Percentiles rank a stretch among this genome's conserved stretches.
These are phyloP conservation scores for Riparia riparia DNA, from an alignment of 2,113 vertebrate species.

Conservation along the genomic window DNA sequence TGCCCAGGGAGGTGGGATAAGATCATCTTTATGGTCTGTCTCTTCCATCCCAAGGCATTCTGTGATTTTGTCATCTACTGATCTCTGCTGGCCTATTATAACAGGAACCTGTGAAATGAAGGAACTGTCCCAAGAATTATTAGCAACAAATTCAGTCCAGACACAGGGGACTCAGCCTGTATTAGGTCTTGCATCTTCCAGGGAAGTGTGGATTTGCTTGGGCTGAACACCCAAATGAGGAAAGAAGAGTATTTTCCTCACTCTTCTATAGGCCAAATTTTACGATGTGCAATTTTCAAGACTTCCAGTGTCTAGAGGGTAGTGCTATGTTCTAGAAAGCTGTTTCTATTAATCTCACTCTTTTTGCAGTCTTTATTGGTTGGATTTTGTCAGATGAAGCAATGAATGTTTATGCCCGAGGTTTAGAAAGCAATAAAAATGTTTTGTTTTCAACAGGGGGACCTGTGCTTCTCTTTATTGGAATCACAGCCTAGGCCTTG, in stretches of 20 bases:
- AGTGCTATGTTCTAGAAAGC: conserved; percentile 4
- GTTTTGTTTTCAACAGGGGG: conserved; percentile 48
- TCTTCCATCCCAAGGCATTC: background rate
- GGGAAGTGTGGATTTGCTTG: background rate
- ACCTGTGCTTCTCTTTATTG: conserved; percentile 44
- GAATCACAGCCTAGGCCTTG: conserved; percentile 26
- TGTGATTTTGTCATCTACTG: background rate
- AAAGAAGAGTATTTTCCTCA: background rate
- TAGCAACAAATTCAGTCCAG: background rate
- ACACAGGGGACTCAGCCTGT: rapidly evolving
- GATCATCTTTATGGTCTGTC: background rate
- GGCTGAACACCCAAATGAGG: background rate
- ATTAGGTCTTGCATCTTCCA: background rate
- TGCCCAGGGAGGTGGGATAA: background rate
- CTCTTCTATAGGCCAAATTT: background rate
- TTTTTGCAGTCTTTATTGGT: conserved; percentile 27
- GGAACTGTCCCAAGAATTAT: background rate
- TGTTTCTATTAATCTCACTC: conserved; percentile 30
- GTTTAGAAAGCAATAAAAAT: conserved; percentile 66
- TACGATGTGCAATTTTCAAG: background rate
- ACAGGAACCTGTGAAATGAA: background rate
- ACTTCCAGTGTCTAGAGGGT: background rate
- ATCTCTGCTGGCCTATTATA: background rate
- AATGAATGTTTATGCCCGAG: conserved; percentile 38
- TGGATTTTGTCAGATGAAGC: conserved; percentile 29